phyloP scores from a whole-genome alignment of 2,888 invertebrate species.

The Drosophila bunnanda region DNA sequence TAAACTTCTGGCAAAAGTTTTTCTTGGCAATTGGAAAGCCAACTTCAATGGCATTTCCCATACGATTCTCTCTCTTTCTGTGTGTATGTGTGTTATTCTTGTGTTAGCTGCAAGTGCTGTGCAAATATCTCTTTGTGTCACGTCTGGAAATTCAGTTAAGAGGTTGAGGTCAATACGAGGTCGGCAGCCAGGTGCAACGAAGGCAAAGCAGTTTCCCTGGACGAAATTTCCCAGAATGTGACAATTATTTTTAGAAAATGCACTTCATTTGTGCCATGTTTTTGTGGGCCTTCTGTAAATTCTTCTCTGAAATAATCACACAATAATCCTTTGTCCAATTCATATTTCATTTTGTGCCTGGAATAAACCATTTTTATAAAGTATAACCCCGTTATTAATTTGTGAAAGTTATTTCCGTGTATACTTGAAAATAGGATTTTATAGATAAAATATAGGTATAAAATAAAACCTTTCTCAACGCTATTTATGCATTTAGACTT shows the following conservation, averaged over 20 bases:
- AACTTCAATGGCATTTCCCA: conserved; percentile 36
- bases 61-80: conserved; percentile 22
- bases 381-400: too few species aligned
- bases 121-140: conserved; percentile 54
- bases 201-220: conserved; percentile 13
- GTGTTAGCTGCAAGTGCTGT: conserved; percentile 54
- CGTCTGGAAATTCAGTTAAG: conserved; percentile 25
- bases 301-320: not conserved
- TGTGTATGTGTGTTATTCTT: conserved; percentile 43
- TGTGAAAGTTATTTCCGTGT: too few species aligned
- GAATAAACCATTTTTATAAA: too few species aligned
- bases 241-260: conserved; percentile 18
- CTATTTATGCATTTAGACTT: not conserved
- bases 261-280: conserved; percentile 6
- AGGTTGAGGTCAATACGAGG: conserved; percentile 43
- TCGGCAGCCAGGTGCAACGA: conserved; percentile 42
- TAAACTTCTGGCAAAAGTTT: conserved; percentile 68
- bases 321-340: not conserved
- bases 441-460: too few species aligned
- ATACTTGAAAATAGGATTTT: too few species aligned
- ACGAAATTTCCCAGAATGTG: conserved; percentile 16
- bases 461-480: too few species aligned
- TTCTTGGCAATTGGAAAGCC: conserved; percentile 74
- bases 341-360: not conserved
- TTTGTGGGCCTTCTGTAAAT: not conserved